Evolutionary conservation across 2,888 invertebrate genomes (phyloP), one percentile per base, ranked within the genome.

Genomic region (Balanococcus diminutus): DNA sequence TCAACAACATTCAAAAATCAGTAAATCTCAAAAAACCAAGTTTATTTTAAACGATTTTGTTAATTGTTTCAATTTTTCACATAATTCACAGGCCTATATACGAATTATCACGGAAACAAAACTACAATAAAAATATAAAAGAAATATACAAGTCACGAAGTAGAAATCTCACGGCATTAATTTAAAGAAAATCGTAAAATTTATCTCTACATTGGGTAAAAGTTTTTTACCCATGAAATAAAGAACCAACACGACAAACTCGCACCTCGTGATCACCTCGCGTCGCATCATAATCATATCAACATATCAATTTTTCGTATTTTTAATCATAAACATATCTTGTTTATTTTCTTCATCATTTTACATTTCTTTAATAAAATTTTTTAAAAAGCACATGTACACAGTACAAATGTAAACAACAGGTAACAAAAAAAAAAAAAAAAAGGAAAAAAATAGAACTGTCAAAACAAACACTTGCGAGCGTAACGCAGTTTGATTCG

Each of bases 1-100:
- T n/a, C n/a, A n/a, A 36, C 8, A 36, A 5, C 36, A 36, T 36
- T 36, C 36, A 36, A n/a, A 46, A 56, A 11, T 56, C 11, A 72
- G 31, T 31, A 0, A 31, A 31, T 79, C 19, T 19, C 42, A 79
- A 85, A 85, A 84, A 79, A 79, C 79, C 72, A 75, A 84, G 25
- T 75, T 85, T 79, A 85, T 85, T 82, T 79, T 22, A 79, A 85
- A 85, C 79, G 85, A 85, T 85, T 72, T 79, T 79, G 79, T 85
- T 85, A 79, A 85, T 85, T 79, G 32, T 79, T 85, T 46, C 79
- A 22, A 46, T 75, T 85, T 85, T 85, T 85, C 85, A 85, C 75
- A 75, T 72, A 46, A 79, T 79, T 85, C 85, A 85, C 85, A 79
- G 75, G 85, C 85, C 85, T 85, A 82, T 19, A 84, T 72, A 72